Evolutionary conservation across 1,140 invertebrate genomes (phyloP).

Genomic region (Camponotus pennsylvanicus): DNA sequence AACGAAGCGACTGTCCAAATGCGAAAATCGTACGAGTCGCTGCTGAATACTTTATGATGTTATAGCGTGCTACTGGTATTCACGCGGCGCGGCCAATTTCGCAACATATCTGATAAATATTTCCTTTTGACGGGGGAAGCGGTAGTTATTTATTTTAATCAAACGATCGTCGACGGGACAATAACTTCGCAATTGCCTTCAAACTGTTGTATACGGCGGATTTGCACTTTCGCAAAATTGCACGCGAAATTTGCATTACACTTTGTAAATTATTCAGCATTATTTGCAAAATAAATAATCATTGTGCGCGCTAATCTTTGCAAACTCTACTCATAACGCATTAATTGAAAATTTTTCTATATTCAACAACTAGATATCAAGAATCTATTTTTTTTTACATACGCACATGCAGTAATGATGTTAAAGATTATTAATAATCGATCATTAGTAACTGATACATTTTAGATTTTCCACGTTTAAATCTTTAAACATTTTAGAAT

Average conservation of each 20-base stretch:
- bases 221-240: conserved; percentile 58
- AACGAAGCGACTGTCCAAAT: conserved; percentile 60
- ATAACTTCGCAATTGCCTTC: conserved; percentile 54
- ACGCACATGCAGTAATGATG: background rate
- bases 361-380: background rate
- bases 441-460: background rate
- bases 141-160: conserved; percentile 63
- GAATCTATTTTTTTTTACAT: background rate
- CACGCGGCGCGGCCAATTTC: conserved; percentile 57
- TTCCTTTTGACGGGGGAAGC: conserved; percentile 58
- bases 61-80: conserved; percentile 53
- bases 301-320: background rate
- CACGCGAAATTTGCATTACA: conserved; percentile 52
- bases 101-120: conserved; percentile 59
- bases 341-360: background rate
- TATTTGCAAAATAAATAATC: conserved; percentile 34
- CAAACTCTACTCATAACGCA: background rate
- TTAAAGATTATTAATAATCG: background rate
- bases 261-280: conserved; percentile 41
- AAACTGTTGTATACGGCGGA: conserved; percentile 23
- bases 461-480: background rate
- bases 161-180: conserved; percentile 59
- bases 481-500: background rate
- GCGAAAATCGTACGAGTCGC: conserved; percentile 62
- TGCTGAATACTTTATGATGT: conserved; percentile 63